Evolutionary conservation across 2,888 invertebrate species (phyloP).

Genomic region (Atrina japonica): DNA sequence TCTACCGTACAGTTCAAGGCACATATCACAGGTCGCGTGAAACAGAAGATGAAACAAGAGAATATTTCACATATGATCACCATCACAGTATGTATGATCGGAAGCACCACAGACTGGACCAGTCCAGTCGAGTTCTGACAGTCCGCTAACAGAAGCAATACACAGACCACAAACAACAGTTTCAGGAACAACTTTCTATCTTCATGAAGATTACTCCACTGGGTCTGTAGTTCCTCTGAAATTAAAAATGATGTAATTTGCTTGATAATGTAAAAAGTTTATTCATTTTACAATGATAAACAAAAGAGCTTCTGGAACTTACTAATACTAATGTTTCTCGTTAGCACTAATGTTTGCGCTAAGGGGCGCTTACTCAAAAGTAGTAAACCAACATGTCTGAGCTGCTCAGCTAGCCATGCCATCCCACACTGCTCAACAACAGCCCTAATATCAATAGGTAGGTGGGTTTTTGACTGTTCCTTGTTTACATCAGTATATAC

Average conservation of each 20-base stretch:
- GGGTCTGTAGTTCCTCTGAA: slow-evolving; percentile 30
- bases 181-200: slow-evolving; percentile 33
- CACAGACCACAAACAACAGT: slow-evolving; percentile 15
- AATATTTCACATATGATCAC: slow-evolving; percentile 28
- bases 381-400: no score
- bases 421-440: no score
- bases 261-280: neutral
- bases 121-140: slow-evolving; percentile 35
- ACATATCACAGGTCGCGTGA: slow-evolving; percentile 32
- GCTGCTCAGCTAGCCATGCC: no score
- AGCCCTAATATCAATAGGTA: no score
- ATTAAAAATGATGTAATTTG: neutral
- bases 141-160: slow-evolving; percentile 34
- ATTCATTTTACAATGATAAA: neutral
- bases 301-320: neutral
- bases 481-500: neutral
- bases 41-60: slow-evolving; percentile 25
- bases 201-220: slow-evolving; percentile 37
- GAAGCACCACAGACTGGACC: slow-evolving; percentile 35
- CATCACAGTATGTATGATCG: slow-evolving; percentile 34
- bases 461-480: neutral
- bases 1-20: slow-evolving; percentile 28
- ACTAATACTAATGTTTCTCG: neutral
- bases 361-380: no score
- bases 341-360: no score